Percentiles rank a stretch among this genome's conserved stretches.
These are phyloP conservation scores for Diplolepis rosae DNA, from an alignment of 2,888 invertebrate species.

Conservation along the genomic window DNA sequence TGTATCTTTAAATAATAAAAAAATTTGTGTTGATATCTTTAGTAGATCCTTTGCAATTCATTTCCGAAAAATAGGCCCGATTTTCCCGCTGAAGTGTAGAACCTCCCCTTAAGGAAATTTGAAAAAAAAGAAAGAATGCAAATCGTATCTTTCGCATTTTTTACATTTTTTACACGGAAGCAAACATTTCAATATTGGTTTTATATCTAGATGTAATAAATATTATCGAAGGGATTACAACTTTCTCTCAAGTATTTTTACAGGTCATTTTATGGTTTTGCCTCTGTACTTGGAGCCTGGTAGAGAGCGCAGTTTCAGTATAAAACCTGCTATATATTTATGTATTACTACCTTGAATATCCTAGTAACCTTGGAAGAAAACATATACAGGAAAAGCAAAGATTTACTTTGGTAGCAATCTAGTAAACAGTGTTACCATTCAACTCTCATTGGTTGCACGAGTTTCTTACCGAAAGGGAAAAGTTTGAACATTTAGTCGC, in stretches of 20 bases:
- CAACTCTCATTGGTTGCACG: background rate
- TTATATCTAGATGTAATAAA: background rate
- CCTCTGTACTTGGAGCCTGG: background rate
- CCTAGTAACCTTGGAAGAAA: background rate
- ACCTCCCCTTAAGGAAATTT: too few relatives aligned
- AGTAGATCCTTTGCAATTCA: too few relatives aligned
- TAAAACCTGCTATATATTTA: conserved; percentile 11
- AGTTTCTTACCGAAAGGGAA: background rate
- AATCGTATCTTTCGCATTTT: background rate
- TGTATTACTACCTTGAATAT: conserved; percentile 3
- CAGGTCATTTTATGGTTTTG: background rate
- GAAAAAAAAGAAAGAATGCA: background rate
- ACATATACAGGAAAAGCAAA: background rate
- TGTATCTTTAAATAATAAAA: too few relatives aligned
- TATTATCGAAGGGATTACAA: conserved; percentile 3
- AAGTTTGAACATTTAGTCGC: conserved; percentile 23
- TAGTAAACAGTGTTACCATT: conserved; percentile 19
- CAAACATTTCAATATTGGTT: background rate
- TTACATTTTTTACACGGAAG: background rate
- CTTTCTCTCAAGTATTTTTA: conserved; percentile 18
- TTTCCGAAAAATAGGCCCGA: too few relatives aligned
- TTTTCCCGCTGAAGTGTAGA: too few relatives aligned
- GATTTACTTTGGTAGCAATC: conserved; percentile 1
- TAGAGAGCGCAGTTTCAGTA: background rate
- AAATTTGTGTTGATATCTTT: too few relatives aligned